phyloP scores from a whole-genome alignment of 2,113 vertebrate genomes.

The Beaufortia kweichowensis region DNA sequence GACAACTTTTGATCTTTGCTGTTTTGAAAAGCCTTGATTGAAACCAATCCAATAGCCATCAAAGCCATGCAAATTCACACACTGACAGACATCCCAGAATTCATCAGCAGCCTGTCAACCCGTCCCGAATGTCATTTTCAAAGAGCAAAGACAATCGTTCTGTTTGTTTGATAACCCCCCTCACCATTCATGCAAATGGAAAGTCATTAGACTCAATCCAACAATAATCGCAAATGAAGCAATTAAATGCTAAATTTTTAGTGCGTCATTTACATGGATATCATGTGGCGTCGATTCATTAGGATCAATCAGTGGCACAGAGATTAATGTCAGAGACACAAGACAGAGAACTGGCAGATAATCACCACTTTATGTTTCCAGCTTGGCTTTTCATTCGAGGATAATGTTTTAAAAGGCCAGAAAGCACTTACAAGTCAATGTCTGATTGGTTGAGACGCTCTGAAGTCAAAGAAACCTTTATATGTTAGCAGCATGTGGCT shows the following conservation, averaged over 20 bases:
- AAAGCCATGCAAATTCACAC: slow-evolving; percentile 20
- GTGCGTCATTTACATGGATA: slow-evolving; percentile 53
- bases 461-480: too few relatives aligned
- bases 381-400: slow-evolving; percentile 1
- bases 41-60: background rate
- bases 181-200: slow-evolving; percentile 34
- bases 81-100: slow-evolving; percentile 19
- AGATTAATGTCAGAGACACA: slow-evolving; percentile 59
- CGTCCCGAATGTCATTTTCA: background rate
- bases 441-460: background rate
- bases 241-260: slow-evolving; percentile 61
- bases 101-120: slow-evolving; percentile 14
- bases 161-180: slow-evolving; percentile 37
- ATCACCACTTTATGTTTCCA: slow-evolving; percentile 20
- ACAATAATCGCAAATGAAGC: slow-evolving; percentile 59
- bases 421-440: background rate
- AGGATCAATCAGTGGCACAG: slow-evolving; percentile 54
- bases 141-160: slow-evolving; percentile 10
- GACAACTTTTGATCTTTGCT: background rate
- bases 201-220: slow-evolving; percentile 43
- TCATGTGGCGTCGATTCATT: slow-evolving; percentile 63
- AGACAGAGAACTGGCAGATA: slow-evolving; percentile 20
- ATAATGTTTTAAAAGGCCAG: background rate
- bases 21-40: background rate
- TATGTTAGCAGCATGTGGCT: background rate